Conservation (phyloP, 1,140 invertebrate genomes). For the Muscidifurax raptorellus region DNA sequence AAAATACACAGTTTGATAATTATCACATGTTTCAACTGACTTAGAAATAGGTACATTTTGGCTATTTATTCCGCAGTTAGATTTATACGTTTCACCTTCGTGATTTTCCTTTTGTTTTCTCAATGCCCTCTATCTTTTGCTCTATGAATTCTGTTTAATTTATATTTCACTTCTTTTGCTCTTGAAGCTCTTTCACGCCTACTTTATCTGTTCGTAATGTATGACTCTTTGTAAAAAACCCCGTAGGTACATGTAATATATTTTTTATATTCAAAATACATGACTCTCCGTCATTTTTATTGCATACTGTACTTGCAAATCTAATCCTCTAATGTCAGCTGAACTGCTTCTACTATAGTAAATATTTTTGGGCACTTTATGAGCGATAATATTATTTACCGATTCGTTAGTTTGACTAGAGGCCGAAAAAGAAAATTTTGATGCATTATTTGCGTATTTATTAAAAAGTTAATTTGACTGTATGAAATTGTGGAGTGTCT, state of each 20-base stretch:
- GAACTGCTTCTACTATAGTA: not conserved
- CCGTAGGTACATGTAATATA: not conserved
- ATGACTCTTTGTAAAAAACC: not conserved
- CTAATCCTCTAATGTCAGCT: not conserved
- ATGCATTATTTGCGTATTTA: conserved; percentile 47
- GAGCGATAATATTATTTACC: not conserved
- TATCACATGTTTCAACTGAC: not conserved
- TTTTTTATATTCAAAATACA: not conserved
- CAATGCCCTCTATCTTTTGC: conserved; percentile 24
- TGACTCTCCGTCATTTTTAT: not conserved
- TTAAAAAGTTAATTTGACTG: conserved; percentile 39
- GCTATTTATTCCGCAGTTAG: conserved; percentile 8
- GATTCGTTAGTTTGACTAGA: not conserved
- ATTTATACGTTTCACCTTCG: conserved; percentile 31
- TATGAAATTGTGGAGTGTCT: conserved; percentile 33
- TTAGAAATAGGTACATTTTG: not conserved
- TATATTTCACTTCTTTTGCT: not conserved
- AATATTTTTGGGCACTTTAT: not conserved
- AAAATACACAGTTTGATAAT: conserved; percentile 42
- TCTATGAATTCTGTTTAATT: not conserved
- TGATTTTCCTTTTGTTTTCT: conserved; percentile 44
- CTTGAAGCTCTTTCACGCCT: not conserved
- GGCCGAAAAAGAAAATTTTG: conserved; percentile 38
- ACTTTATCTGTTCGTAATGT: not conserved
- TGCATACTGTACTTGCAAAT: not conserved